A percentile compares a stretch with the other conserved stretches of the same genome.
Evolutionary conservation across 2,797 vertebrate genomes (phyloP).

Genomic region (Dallia pectoralis): DNA sequence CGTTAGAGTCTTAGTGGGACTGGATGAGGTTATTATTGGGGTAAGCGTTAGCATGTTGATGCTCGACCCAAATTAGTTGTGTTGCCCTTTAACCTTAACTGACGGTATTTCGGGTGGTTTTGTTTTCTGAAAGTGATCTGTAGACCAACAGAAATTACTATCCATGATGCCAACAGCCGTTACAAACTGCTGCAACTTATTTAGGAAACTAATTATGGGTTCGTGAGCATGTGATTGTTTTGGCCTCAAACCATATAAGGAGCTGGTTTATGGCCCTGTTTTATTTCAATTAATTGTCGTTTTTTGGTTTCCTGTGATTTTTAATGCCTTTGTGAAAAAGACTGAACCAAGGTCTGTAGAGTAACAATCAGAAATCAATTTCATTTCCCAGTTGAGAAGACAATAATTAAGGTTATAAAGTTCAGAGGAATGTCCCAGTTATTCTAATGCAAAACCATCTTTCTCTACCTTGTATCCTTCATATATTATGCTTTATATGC

Average conservation of each 20-base stretch:
- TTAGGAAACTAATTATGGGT: no score
- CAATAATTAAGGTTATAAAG: constrained; percentile 37
- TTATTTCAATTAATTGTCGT: no score
- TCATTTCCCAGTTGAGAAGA: constrained; percentile 22
- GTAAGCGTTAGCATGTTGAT: constrained; percentile 43
- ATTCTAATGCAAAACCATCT: constrained; percentile 14
- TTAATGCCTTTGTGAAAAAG: no score
- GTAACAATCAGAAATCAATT: constrained; percentile 1
- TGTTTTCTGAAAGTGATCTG: no score
- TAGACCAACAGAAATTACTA: no score
- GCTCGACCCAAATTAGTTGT: constrained; percentile 66
- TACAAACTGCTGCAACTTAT: no score
- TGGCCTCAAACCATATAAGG: no score
- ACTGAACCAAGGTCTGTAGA: no score
- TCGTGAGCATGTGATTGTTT: no score
- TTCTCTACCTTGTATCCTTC: constrained; percentile 28
- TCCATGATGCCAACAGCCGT: no score
- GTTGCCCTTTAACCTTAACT: constrained; percentile 44
- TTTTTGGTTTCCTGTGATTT: no score
- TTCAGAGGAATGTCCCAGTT: constrained; percentile 42
- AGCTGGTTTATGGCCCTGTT: no score
- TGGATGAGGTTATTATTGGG: constrained; percentile 8
- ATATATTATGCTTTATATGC: constrained; percentile 41
- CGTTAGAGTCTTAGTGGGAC: constrained; percentile 25
- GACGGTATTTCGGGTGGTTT: neutral